Evolutionary conservation across 2,797 vertebrate genomes (phyloP).

Genomic region (Podarcis siculus): DNA sequence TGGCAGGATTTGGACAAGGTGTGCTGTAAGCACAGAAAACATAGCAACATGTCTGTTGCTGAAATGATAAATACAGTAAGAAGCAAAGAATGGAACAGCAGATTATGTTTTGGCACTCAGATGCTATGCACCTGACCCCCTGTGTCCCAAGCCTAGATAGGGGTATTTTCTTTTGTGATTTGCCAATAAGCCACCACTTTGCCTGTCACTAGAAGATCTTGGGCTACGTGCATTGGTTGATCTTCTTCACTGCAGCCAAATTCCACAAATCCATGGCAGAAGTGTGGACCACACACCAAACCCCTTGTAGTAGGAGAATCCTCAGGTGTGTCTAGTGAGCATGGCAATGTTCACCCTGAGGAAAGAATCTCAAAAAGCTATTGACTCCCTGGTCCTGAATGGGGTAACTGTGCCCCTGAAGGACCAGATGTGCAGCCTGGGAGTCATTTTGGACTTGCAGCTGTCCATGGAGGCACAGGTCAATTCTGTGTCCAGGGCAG

Average conservation of each 20-base stretch:
- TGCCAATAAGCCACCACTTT: too few relatives aligned
- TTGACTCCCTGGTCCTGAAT: too few relatives aligned
- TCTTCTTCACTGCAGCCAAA: neutral
- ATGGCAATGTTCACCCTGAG: neutral
- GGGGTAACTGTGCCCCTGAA: too few relatives aligned
- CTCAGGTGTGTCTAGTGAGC: neutral
- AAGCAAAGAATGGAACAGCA: neutral
- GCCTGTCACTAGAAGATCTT: neutral
- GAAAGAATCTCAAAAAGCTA: neutral
- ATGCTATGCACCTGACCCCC: neutral
- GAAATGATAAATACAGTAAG: conserved; percentile 22
- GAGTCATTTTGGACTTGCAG: too few relatives aligned
- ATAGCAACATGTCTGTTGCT: neutral
- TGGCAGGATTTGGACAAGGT: conserved; percentile 10
- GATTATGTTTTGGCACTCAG: conserved; percentile 29
- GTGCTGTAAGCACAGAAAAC: conserved; percentile 6
- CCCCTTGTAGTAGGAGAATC: neutral
- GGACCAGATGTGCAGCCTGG: too few relatives aligned
- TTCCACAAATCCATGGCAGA: neutral
- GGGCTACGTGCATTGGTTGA: neutral
- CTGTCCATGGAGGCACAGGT: too few relatives aligned
- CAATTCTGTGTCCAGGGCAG: too few relatives aligned
- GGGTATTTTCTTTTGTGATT: neutral
- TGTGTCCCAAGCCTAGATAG: neutral
- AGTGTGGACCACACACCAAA: neutral